Conservation (phyloP, 2,888 invertebrate species). For the Nudaria mundana region DNA sequence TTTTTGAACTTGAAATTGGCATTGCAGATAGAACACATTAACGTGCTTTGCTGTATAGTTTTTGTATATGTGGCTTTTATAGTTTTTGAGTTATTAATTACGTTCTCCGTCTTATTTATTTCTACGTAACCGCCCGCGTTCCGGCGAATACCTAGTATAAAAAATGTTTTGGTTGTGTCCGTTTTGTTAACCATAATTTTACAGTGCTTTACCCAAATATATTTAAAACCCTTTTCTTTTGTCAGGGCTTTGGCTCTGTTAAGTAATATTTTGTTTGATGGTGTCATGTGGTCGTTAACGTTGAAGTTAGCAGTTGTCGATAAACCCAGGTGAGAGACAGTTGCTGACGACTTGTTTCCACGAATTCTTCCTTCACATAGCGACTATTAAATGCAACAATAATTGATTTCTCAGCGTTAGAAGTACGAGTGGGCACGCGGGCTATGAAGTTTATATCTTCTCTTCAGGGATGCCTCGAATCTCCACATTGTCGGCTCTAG, state of each 20-base stretch:
- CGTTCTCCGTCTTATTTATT: too few species aligned
- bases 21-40: too few species aligned
- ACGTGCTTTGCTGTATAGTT: too few species aligned
- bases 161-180: background rate
- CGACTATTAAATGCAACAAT: background rate
- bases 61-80: too few species aligned
- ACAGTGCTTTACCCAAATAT: background rate
- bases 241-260: background rate
- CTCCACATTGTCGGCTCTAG: background rate
- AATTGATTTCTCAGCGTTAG: background rate
- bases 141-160: too few species aligned
- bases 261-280: background rate
- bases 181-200: background rate
- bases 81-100: too few species aligned
- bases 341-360: background rate
- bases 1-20: too few species aligned
- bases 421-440: background rate
- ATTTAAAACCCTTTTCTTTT: background rate
- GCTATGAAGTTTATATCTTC: background rate
- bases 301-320: background rate
- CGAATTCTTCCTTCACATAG: conserved; percentile 1
- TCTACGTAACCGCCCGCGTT: too few species aligned
- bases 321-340: background rate
- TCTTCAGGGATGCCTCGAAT: background rate
- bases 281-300: background rate